Percentiles rank a stretch among this genome's conserved stretches.
Conservation (phyloP, 2,888 invertebrate genomes). For the Hedychridium roseum region DNA sequence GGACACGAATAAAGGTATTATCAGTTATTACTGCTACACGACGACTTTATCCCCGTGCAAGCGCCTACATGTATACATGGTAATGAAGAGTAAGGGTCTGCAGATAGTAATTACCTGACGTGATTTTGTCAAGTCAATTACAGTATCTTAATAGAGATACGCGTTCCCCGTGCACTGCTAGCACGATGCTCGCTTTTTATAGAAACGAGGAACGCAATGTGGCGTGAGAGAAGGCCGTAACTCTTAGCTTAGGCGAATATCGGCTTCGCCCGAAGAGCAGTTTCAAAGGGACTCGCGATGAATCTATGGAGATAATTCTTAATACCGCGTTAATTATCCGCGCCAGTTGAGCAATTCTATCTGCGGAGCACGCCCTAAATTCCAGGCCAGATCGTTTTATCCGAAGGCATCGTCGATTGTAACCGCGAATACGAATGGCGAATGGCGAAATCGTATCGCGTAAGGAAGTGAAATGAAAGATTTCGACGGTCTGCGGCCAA, state of each 20-base stretch:
- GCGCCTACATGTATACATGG: no score
- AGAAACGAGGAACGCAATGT: constrained; percentile 21
- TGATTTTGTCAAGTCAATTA: constrained; percentile 22
- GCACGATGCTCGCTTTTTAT: constrained; percentile 15
- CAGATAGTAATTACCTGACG: no score
- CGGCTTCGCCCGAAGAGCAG: constrained; percentile 21
- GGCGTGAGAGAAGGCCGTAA: constrained; percentile 44
- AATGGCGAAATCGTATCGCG: neutral
- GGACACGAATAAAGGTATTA: no score
- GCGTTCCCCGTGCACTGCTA: constrained; percentile 10
- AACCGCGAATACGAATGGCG: constrained; percentile 26
- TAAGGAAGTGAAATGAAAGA: neutral
- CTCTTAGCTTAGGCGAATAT: constrained; percentile 37
- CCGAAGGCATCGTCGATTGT: no score
- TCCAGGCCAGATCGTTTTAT: constrained; percentile 27
- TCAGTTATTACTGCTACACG: no score
- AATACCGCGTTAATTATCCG: constrained; percentile 49
- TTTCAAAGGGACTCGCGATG: constrained; percentile 30
- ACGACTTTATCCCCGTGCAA: no score
- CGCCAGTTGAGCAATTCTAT: constrained; percentile 36
- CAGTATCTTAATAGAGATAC: constrained; percentile 23
- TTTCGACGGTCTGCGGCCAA: neutral
- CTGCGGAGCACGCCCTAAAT: constrained; percentile 42
- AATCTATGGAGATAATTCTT: constrained; percentile 40
- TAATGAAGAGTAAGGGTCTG: no score